These are phyloP conservation scores for Ciconia stormi DNA, from an alignment of 2,113 vertebrate genomes.

Conservation along the genomic window DNA sequence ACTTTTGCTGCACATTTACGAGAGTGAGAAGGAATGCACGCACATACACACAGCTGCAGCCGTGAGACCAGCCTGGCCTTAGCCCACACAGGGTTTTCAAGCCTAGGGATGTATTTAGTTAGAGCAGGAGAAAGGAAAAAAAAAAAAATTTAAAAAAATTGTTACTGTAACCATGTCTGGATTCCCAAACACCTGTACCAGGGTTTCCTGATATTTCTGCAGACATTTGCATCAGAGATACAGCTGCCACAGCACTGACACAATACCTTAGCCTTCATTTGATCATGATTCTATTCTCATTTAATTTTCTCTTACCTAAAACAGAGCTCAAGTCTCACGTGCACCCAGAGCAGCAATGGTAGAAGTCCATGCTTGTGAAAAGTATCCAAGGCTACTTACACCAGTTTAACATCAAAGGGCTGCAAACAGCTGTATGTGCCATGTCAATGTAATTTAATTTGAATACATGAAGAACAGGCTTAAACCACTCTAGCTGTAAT, in stretches of 20 bases:
- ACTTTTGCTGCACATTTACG: conserved; percentile 73
- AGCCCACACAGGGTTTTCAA: conserved; percentile 20
- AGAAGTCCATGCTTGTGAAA: neutral
- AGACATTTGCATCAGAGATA: conserved; percentile 66
- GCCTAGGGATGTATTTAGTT: conserved; percentile 8
- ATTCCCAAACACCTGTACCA: conserved; percentile 73
- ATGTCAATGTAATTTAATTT: neutral
- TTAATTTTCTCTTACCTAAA: conserved; percentile 16
- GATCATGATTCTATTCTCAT: neutral
- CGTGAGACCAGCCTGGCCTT: conserved; percentile 21
- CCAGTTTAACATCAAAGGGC: neutral
- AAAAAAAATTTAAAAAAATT: neutral
- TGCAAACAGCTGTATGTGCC: neutral
- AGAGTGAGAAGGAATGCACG: conserved; percentile 63
- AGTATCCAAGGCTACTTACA: neutral
- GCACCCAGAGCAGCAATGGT: neutral
- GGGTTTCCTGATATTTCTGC: conserved; percentile 67
- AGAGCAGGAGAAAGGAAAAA: neutral
- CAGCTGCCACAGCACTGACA: conserved; percentile 60
- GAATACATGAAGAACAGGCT: neutral
- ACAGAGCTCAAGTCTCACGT: neutral
- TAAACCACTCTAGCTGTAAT: neutral
- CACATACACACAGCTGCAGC: conserved; percentile 65
- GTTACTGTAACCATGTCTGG: conserved; percentile 55
- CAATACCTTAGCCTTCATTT: neutral